Base-by-base conservation (phyloP, 1,140 invertebrate species). In the Scaptomyza hsui region DNA sequence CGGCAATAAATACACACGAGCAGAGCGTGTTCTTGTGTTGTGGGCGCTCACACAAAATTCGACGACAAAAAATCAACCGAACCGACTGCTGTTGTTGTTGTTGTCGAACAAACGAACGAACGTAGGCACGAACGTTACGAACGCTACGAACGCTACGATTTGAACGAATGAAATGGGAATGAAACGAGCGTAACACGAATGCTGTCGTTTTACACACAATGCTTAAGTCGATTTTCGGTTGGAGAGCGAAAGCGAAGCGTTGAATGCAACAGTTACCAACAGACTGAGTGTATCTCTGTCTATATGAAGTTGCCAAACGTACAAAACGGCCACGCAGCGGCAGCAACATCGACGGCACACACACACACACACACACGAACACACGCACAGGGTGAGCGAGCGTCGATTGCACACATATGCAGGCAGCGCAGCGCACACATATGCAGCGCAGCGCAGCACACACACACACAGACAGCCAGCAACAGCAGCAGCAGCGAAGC, bases 201-300 rank as follows among this genome's bases (percentile, higher is more conserved):
- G 5, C 6, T 32, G 61, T 35, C 26, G 29, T n/a, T 39, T 19
- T 13, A 24, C 5, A 6, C 1, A 35, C 13, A 56, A 15, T 51
- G 7, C 18, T 18, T 12, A 44, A 57, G 55, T 35, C 21, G 42
- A 41, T 49, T 70, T 68, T 57, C 51, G 45, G 49, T 49, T 74
- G 55, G 63, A 72, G 74, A 88, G 82, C 80, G 75, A 79, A 79
- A 81, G 32, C 85, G 85, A 83, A 83, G 79, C 79, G 79, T 75
- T 78, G 79, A 75, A 89, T 89, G 85, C 88, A 90, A 90, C 88
- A 90, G 88, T 89, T 90, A 90, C 85, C 78, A 81, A 86, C 78
- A 89, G 88, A 89, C 72, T 90, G 88, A 89, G 71, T 56, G 67
- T 78, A 39, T 78, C 57, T 72, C 55, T 86, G 56, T 79, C 80